phyloP scores from a whole-genome alignment of 2,888 invertebrate genomes.

The Itoplectis maculator region DNA sequence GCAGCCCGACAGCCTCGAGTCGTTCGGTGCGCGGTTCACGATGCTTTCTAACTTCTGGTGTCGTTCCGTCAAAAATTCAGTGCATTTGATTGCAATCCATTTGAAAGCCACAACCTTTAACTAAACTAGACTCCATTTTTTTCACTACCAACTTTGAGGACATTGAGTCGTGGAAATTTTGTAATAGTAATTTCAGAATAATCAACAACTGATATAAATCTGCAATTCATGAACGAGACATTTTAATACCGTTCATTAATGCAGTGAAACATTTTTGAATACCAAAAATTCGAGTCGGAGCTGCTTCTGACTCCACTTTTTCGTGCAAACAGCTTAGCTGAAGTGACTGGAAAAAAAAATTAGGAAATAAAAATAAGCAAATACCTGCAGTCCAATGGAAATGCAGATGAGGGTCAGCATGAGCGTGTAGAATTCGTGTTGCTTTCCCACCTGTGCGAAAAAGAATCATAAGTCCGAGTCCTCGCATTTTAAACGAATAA shows the following conservation, averaged over 20 bases:
- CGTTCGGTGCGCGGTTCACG: constrained; percentile 15
- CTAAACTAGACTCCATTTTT: no score
- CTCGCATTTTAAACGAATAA: neutral
- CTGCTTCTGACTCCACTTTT: neutral
- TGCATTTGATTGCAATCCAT: neutral
- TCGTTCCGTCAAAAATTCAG: neutral
- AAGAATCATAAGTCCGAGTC: neutral
- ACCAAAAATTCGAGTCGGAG: no score
- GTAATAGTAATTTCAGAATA: no score
- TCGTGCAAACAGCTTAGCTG: neutral
- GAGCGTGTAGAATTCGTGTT: constrained; percentile 94
- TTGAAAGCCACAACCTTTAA: no score
- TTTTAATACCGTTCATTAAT: no score
- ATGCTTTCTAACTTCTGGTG: neutral
- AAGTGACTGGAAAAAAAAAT: neutral
- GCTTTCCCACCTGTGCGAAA: constrained; percentile 87
- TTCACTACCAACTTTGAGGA: no score
- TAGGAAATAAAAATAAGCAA: constrained; percentile 22
- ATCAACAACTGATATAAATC: no score
- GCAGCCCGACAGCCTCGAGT: neutral
- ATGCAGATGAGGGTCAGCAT: constrained; percentile 92
- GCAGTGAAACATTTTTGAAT: no score
- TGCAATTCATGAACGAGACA: no score
- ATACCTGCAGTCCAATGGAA: constrained; percentile 94
- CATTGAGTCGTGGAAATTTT: no score